Evolutionary conservation across 2,797 vertebrate species (phyloP), one percentile per base, ranked within the genome.

Genomic region (Enteromius anoplus): DNA sequence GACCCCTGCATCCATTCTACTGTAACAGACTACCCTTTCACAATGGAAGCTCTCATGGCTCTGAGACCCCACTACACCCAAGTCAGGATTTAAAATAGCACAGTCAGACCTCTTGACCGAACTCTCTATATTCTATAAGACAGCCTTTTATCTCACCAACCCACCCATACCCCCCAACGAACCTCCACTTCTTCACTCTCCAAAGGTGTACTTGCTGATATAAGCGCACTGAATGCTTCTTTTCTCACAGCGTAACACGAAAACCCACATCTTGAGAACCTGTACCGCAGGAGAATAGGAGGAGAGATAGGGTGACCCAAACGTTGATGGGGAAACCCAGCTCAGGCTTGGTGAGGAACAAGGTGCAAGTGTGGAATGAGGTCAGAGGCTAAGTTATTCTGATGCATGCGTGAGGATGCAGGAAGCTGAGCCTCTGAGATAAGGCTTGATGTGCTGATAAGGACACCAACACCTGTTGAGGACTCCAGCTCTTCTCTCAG

Each of bases 381-480:
- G 92, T 95, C 93, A 94, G 90, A 91, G 93, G 93, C 91, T 90
- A 95, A 94, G 92, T 94, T 90, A 90, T 88, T 93, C 89, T 85
- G 88, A 92, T 92, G 89, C 90, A 87, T 90, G 91, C 85, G 88
- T 84, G 83, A 73, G 83, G 92, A 92, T 88, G 91, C 93, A 95
- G 93, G 92, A 94, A 95, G 94, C 93, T 93, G 94, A 94, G 92
- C 89, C 90, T 90, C 88, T 85, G 89, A 94, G 94, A 94, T 94
- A 94, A 94, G 91, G 49, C 86, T 58, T 88, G 91, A 92, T 89
- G 85, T 84, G 85, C 89, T 78, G 93, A 95, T 94, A 95, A 95
- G 93, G 89, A 91, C 84, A 88, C 89, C 90, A 92, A 93, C 93
- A 94, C 94, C 93, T 94, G 93, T 93, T 92, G 89, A 89, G 86